A percentile compares a stretch with the other conserved stretches of the same genome.
Conservation (phyloP, 2,797 vertebrate genomes). For the Apogon talboti region DNA sequence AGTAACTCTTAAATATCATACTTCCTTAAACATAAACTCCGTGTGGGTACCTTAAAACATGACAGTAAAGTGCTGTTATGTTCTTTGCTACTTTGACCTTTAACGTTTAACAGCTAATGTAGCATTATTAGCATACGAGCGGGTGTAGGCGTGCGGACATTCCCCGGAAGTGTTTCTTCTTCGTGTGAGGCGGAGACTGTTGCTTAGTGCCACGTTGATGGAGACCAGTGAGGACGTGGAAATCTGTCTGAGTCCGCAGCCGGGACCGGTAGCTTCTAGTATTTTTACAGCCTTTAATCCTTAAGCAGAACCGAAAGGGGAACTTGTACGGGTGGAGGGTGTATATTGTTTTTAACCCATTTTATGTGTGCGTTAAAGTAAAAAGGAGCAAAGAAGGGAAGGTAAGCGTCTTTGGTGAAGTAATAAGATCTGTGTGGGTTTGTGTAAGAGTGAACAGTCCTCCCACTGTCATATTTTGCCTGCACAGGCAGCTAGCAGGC, state of each 20-base stretch:
- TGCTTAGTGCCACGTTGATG: conserved; percentile 88
- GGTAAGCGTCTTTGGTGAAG: conserved; percentile 71
- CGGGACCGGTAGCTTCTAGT: conserved; percentile 60
- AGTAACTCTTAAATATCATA: too few species aligned
- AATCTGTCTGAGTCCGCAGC: conserved; percentile 61
- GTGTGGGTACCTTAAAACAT: too few species aligned
- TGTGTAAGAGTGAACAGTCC: conserved; percentile 15
- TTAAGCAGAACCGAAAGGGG: conserved; percentile 13
- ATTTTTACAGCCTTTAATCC: conserved; percentile 1
- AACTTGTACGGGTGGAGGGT: not conserved
- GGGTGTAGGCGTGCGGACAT: not conserved
- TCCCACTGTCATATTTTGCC: conserved; percentile 3
- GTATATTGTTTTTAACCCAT: conserved; percentile 2
- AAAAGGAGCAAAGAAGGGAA: conserved; percentile 55
- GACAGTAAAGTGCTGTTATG: too few species aligned
- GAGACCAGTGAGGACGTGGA: conserved; percentile 87
- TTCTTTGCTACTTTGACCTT: too few species aligned
- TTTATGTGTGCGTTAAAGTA: conserved; percentile 62
- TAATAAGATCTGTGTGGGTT: conserved; percentile 10
- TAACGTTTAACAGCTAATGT: too few species aligned
- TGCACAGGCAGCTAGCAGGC: conserved; percentile 43
- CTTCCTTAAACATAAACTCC: too few species aligned
- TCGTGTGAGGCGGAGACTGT: conserved; percentile 67
- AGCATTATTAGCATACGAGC: conserved; percentile 10
- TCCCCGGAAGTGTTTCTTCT: conserved; percentile 74